Conservation (phyloP, 1,140 invertebrate species). For the Penaeus vannamei region DNA sequence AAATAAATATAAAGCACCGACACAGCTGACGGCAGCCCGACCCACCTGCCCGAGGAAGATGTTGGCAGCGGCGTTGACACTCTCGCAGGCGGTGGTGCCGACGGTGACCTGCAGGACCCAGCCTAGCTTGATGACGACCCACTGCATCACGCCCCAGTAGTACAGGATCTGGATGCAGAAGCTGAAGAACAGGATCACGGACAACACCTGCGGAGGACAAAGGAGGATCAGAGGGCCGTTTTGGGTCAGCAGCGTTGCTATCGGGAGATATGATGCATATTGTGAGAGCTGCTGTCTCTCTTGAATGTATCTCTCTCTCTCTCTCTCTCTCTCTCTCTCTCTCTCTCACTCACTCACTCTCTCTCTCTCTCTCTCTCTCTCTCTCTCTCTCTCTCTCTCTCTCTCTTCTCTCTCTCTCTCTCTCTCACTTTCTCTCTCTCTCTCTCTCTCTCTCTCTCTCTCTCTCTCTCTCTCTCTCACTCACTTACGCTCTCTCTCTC, state of each 20-base stretch:
- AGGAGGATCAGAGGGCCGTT: no score
- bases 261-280: background rate
- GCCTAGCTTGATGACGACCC: conserved; percentile 85
- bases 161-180: conserved; percentile 90
- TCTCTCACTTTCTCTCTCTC: no score
- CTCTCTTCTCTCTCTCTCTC: no score
- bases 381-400: no score
- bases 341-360: no score
- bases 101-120: conserved; percentile 81
- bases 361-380: no score
- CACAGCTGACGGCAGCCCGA: background rate
- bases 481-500: no score
- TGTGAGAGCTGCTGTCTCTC: no score
- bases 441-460: no score
- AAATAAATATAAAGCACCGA: background rate
- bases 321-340: no score
- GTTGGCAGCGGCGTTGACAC: conserved; percentile 88
- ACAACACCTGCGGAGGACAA: conserved; percentile 77
- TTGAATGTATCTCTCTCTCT: no score
- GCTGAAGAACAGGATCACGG: conserved; percentile 92
- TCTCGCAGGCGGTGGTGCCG: conserved; percentile 93
- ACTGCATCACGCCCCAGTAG: conserved; percentile 89
- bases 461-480: no score
- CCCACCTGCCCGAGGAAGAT: conserved; percentile 82
- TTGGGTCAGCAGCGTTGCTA: background rate